phyloP scores from a whole-genome alignment of 2,888 invertebrate genomes.

The Pristionchus exspectatus region DNA sequence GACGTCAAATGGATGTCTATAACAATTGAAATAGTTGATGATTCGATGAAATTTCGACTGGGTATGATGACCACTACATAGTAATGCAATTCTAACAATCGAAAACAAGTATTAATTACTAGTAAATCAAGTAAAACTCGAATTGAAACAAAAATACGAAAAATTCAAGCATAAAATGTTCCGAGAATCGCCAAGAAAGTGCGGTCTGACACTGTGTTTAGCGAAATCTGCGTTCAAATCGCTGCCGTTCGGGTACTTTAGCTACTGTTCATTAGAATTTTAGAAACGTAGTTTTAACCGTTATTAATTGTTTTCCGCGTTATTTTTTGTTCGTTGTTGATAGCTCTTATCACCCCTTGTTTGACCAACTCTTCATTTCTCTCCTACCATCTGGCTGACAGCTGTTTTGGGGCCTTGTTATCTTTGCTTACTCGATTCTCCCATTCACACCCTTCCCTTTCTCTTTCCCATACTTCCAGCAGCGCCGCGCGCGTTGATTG shows the following conservation, averaged over 20 bases:
- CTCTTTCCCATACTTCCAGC: slow-evolving; percentile 2
- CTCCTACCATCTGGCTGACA: background rate
- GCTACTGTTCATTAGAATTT: background rate
- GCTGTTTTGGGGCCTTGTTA: background rate
- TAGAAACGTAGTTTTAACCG: background rate
- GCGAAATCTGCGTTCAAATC: background rate
- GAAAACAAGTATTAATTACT: background rate
- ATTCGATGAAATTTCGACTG: background rate
- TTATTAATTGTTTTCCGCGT: background rate
- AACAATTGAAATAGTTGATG: background rate
- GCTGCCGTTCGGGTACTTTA: background rate
- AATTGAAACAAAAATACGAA: background rate
- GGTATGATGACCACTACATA: background rate
- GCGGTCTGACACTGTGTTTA: background rate
- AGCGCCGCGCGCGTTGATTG: background rate
- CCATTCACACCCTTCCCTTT: background rate
- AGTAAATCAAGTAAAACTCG: background rate
- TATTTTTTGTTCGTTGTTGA: background rate
- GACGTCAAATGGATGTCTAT: background rate
- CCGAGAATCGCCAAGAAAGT: background rate
- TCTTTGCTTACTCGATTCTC: background rate
- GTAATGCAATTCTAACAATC: background rate
- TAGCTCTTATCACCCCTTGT: background rate
- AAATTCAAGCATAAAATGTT: slow-evolving; percentile 5
- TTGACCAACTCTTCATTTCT: background rate